These are phyloP conservation scores for Barbus barbus DNA, from an alignment of 2,113 vertebrate species.

Conservation along the genomic window DNA sequence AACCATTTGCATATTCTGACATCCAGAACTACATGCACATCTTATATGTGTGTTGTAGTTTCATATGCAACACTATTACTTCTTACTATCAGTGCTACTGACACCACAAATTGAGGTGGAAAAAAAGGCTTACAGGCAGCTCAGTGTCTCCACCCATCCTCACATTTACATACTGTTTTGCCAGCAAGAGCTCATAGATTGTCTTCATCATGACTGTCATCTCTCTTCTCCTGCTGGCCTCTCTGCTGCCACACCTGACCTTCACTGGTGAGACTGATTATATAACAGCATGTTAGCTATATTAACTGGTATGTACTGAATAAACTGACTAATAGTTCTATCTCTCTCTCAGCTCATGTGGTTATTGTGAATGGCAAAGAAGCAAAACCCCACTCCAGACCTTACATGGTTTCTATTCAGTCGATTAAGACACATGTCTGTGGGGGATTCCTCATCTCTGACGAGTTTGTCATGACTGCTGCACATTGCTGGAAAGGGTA, in stretches of 20 bases:
- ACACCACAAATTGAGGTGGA: not conserved
- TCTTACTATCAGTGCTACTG: not conserved
- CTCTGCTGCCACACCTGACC: not conserved
- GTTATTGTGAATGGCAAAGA: not conserved
- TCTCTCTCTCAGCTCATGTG: not conserved
- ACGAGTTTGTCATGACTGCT: not conserved
- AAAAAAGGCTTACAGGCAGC: not conserved
- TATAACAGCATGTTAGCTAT: not conserved
- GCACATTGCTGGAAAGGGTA: not conserved
- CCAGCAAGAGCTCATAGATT: not conserved
- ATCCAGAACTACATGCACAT: not conserved
- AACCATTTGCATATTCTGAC: too few species aligned
- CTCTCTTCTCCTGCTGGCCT: not conserved
- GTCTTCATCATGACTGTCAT: not conserved
- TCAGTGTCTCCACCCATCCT: too few species aligned
- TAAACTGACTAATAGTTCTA: not conserved
- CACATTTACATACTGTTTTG: too few species aligned
- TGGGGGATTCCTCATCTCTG: not conserved
- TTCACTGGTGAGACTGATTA: not conserved
- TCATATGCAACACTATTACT: not conserved
- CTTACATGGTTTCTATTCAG: not conserved
- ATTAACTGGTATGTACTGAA: not conserved
- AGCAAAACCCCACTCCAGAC: not conserved
- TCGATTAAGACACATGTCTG: not conserved
- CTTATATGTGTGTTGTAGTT: not conserved